A percentile compares a stretch with the other conserved stretches of the same genome.
Evolutionary conservation across 1,140 invertebrate genomes (phyloP).

Genomic region (Arctopsyche grandis): DNA sequence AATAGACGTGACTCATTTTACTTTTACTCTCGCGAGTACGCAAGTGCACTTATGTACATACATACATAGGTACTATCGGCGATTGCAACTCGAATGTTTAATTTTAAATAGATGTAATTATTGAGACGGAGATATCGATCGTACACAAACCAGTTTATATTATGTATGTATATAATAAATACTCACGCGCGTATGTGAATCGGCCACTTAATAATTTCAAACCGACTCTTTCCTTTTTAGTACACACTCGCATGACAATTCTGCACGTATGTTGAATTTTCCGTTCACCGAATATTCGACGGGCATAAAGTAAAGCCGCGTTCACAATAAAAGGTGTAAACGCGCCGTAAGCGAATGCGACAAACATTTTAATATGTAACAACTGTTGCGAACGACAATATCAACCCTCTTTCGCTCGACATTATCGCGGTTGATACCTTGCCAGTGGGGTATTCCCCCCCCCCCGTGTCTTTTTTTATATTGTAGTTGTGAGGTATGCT

Average conservation of each 20-base stretch:
- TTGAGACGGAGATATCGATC: background rate
- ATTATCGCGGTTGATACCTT: background rate
- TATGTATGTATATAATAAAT: background rate
- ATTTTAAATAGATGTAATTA: constrained; percentile 26
- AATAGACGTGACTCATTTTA: constrained; percentile 8
- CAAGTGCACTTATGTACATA: background rate
- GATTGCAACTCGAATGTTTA: constrained; percentile 1
- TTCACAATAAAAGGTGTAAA: constrained; percentile 25
- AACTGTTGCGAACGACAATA: constrained; percentile 20
- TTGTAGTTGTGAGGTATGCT: too few species aligned
- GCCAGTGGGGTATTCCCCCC: too few species aligned
- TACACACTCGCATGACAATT: background rate
- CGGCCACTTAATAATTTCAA: constrained; percentile 17
- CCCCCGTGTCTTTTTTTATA: too few species aligned
- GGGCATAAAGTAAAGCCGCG: background rate
- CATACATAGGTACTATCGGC: background rate
- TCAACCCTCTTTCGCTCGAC: background rate
- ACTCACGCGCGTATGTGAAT: background rate
- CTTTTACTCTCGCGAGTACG: background rate
- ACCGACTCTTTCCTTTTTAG: constrained; percentile 10
- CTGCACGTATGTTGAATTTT: background rate
- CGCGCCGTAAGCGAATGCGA: background rate
- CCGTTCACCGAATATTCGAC: background rate
- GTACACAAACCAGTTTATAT: constrained; percentile 2
- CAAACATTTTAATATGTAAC: constrained; percentile 29